phyloP scores from a whole-genome alignment of 1,140 invertebrate species.

The Ips nitidus region DNA sequence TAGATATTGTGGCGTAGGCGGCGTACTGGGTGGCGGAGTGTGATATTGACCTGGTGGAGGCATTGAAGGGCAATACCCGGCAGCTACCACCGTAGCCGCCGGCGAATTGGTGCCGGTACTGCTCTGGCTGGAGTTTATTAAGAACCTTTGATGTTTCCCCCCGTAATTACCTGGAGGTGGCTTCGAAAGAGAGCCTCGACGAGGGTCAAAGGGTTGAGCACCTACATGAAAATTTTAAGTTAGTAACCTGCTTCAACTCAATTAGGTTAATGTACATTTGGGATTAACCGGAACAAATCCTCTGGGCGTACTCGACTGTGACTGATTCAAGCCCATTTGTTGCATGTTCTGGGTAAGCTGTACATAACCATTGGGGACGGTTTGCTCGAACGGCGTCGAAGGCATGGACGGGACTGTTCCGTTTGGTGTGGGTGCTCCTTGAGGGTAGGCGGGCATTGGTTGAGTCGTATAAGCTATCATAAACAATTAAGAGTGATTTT shows the following conservation, averaged over 20 bases:
- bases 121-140: conserved; percentile 45
- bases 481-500: conserved; percentile 8
- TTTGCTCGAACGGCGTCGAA: conserved; percentile 11
- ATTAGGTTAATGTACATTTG: conserved; percentile 15
- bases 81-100: conserved; percentile 45
- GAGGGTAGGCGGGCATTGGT: conserved; percentile 38
- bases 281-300: conserved; percentile 18
- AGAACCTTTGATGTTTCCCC: conserved; percentile 30
- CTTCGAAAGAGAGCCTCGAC: conserved; percentile 24
- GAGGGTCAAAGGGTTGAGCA: conserved; percentile 19
- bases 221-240: conserved; percentile 4
- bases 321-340: conserved; percentile 36
- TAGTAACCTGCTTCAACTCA: background rate
- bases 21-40: conserved; percentile 47
- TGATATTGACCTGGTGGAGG: conserved; percentile 35
- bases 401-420: conserved; percentile 30
- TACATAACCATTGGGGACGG: conserved; percentile 26
- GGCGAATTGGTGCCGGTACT: conserved; percentile 50
- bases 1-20: conserved; percentile 42
- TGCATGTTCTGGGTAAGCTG: conserved; percentile 44
- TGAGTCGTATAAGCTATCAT: conserved; percentile 28
- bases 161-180: conserved; percentile 4
- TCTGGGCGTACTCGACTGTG: conserved; percentile 4
- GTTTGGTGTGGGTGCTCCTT: conserved; percentile 44
- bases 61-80: conserved; percentile 40